These are phyloP conservation scores for Hermatobates lingyangjiaoensis DNA, from an alignment of 1,140 invertebrate species.

Conservation along the genomic window DNA sequence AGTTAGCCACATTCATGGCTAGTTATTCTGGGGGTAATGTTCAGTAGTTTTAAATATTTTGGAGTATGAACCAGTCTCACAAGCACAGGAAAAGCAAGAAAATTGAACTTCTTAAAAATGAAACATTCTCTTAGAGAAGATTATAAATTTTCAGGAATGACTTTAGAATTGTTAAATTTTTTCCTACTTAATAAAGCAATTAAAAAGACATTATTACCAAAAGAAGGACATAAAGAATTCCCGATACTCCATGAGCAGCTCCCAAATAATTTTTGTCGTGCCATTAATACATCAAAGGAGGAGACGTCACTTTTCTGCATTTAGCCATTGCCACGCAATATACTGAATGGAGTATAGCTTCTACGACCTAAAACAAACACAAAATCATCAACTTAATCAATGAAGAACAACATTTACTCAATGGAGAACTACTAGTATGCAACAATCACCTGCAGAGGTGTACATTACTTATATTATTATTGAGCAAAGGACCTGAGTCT, in stretches of 20 bases:
- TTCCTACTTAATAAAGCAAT: no score
- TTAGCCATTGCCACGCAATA: constrained; percentile 31
- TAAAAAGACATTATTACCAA: constrained; percentile 35
- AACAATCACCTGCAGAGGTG: not conserved
- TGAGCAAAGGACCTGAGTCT: constrained; percentile 15
- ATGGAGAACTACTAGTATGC: not conserved
- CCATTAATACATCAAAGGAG: constrained; percentile 67
- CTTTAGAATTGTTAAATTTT: no score
- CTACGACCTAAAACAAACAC: constrained; percentile 31
- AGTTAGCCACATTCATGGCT: no score
- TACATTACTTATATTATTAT: not conserved
- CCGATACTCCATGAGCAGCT: constrained; percentile 69
- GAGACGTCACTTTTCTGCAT: constrained; percentile 24
- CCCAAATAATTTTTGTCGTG: constrained; percentile 74
- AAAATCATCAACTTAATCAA: not conserved
- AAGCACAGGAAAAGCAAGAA: no score
- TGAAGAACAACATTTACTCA: not conserved
- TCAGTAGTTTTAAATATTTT: no score
- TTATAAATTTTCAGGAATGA: no score
- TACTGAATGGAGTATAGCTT: constrained; percentile 43
- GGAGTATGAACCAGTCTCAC: no score
- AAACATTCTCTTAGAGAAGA: no score
- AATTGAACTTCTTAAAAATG: no score
- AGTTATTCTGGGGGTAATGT: no score
- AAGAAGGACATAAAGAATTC: constrained; percentile 64